These are phyloP conservation scores for Morinoia aosen DNA, from an alignment of 2,888 invertebrate genomes.

Conservation along the genomic window DNA sequence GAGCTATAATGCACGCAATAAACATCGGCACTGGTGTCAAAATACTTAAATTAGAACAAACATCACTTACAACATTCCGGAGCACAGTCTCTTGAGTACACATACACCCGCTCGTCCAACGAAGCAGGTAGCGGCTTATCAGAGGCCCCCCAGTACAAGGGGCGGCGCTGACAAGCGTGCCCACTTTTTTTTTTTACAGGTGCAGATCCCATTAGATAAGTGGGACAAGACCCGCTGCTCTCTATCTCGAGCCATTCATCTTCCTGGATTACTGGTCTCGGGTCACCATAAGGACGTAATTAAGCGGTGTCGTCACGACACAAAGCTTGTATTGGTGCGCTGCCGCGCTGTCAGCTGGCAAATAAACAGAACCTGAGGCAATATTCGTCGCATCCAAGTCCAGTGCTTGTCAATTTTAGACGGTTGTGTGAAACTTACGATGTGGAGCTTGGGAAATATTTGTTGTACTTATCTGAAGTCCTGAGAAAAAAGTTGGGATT, in stretches of 20 bases:
- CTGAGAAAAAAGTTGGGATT: not conserved
- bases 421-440: not conserved
- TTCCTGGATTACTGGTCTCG: not conserved
- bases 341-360: not conserved
- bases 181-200: conserved; percentile 7
- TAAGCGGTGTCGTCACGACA: not conserved
- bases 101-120: not conserved
- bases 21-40: no score
- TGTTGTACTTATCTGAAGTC: not conserved
- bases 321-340: not conserved
- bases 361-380: not conserved
- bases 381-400: not conserved
- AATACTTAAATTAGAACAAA: no score
- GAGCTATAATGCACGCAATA: not conserved
- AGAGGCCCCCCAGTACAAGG: not conserved
- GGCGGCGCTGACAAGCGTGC: not conserved
- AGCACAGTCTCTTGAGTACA: no score
- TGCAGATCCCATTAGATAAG: conserved; percentile 13
- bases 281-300: not conserved
- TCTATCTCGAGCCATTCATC: conserved; percentile 23
- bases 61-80: no score
- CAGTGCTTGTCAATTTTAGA: not conserved
- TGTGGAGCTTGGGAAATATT: not conserved
- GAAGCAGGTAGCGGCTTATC: not conserved
- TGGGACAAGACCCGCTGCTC: conserved; percentile 5